Base-by-base conservation (phyloP, 2,888 invertebrate species). In the Nowickia ferox region DNA sequence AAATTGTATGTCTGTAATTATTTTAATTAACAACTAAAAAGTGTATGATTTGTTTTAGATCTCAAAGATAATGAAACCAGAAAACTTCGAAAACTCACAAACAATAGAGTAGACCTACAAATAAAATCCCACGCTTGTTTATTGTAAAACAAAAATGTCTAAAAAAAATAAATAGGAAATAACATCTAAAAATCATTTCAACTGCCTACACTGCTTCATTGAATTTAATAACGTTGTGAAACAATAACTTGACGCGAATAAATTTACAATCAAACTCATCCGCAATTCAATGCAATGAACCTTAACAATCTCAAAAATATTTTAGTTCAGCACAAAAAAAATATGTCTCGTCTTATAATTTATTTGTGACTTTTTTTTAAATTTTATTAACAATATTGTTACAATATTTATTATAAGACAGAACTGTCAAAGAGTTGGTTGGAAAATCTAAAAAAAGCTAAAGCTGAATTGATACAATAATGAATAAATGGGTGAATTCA, bases 61-160 rank as follows among this genome's bases (percentile, higher is more conserved):
- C 71, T 75, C 3, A 19, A 59, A 78, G 66, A 79, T 42, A 57
- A 48, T 48, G 13, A 71, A 59, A 55, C 22, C 17, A 65, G 55
- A 38, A n/a, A 59, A 68, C 46, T 6, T 15, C 11, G 9, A 83
- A 65, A 51, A 48, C 38, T 46, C 17, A 17, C 53, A 71, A 72
- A 77, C 22, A 79, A 69, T 53, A 59, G 59, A 63, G n/a, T 46
- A 48, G 9, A 53, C n/a, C 46, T 48, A 11, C 13, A 75, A 75
- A 44, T 38, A 65, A 74, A 68, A 75, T 86, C 86, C 86, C 86
- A 86, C 86, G 86, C 83, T 85, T 17, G 42, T 15, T 30, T 38
- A 53, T 63, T 59, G 66, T 51, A 30, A 40, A 46, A 22, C 9
- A n/a, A 48, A 53, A n/a, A n/a, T 59, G n/a, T 30, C n/a, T 40